Base-by-base conservation (phyloP, 2,888 invertebrate genomes). In the Diplazon laetatorius region DNA sequence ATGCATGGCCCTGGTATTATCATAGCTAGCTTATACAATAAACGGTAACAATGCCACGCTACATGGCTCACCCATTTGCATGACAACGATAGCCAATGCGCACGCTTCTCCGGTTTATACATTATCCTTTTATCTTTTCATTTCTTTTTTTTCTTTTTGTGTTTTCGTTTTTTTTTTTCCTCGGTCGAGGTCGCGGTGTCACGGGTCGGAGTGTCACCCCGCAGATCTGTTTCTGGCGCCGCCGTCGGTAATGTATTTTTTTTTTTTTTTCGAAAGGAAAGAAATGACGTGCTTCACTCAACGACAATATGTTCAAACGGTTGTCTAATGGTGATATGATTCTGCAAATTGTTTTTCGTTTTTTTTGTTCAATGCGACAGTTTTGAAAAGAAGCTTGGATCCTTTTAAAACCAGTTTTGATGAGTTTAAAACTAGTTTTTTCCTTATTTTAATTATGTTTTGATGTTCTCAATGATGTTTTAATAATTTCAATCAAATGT, bases 201-300 rank as follows among this genome's bases (percentile, higher is more conserved):
- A 83, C 57, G 80, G 82, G 82, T 83, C 82, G 57, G 77, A 81
- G 82, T 81, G 83, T 82, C 82, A 80, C 82, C 80, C 80, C 70
- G 73, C 76, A 20, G 80, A 82, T 80, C 78, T 80, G 82, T 78
- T 80, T 76, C 75, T 76, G 68, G 71, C 68, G 73, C 63, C 16
- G 20, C 48, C n/a, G 35, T 25, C 18, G 9, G 30, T 55, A 14
- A 55, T 30, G 55, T 9, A 30, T 30, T 30, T n/a, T n/a, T n/a
- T n/a, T n/a, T n/a, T n/a, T 52, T 22, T 25, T 16, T n/a, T n/a
- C n/a, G n/a, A n/a, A n/a, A n/a, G n/a, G n/a, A n/a, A n/a, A n/a
- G n/a, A n/a, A n/a, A n/a, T n/a, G n/a, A n/a, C n/a, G n/a, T n/a
- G n/a, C n/a, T n/a, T n/a, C n/a, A n/a, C n/a, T n/a, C n/a, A n/a